Evolutionary conservation across 2,113 vertebrate species (phyloP), one percentile per base, ranked within the genome.

Genomic region (Pica pica): DNA sequence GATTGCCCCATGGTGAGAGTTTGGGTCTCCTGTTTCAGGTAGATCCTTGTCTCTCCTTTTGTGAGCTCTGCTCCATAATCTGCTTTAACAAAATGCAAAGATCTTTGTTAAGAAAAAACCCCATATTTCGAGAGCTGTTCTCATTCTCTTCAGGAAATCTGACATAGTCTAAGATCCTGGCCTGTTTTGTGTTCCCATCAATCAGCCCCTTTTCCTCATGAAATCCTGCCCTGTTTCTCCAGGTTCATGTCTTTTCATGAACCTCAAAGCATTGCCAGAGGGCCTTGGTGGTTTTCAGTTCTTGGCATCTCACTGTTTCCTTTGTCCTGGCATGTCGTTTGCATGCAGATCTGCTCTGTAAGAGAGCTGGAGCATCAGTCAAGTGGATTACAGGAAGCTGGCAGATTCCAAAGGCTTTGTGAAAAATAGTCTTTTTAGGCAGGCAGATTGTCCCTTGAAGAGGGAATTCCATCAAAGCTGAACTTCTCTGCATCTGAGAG

Each of bases 261-360:
- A 31, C 3, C 2, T 68, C 80, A 83, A 4, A 10, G 60, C 13
- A 3, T 49, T 63, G 39, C 63, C 90, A 86, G 53, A 70, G 27
- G 33, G 68, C 68, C 86, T 60, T 27, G 67, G 87, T 83, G 86
- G 79, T 55, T 93, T 93, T 93, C 52, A 84, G 56, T 56, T 74
- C 57, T 47, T 65, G 69, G 70, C 87, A 63, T 60, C 16, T 63
- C 69, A 11, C 63, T 4, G 19, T 81, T 89, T 49, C 85, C 39
- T 94, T 94, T 94, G 94, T 89, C 69, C 68, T 87, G 57, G 42
- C 41, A 6, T 41, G 76, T 11, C 18, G 67, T 61, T 92, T 46
- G 74, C 80, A 89, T 73, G 65, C 79, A 87, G 82, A 87, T 55
- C 92, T 84, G 77, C 70, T 83, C 65, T 75, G 85, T 82, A 59